Evolutionary conservation across 2,797 vertebrate species (phyloP).

Genomic region (Amblyraja radiata): DNA sequence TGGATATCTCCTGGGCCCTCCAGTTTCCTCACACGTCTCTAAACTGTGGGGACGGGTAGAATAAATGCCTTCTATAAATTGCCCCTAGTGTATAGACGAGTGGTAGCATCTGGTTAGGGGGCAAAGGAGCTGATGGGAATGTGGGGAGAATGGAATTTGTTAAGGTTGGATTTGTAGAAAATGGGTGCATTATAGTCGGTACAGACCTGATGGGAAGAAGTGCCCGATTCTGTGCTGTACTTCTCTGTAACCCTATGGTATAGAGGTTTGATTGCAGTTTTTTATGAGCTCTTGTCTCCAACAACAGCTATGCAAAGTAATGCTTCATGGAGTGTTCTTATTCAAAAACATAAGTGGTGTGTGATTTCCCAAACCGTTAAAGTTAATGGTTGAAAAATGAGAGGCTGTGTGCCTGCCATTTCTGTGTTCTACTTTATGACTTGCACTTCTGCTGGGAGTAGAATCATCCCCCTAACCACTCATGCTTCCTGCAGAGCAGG

Average conservation of each 20-base stretch:
- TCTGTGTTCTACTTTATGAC: not conserved
- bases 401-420: not conserved
- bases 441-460: not conserved
- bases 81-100: no score
- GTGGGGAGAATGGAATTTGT: no score
- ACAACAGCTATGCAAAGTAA: not conserved
- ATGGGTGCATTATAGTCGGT: no score
- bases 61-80: no score
- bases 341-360: not conserved
- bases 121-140: no score
- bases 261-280: not conserved
- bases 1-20: no score
- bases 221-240: no score
- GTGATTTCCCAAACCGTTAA: not conserved
- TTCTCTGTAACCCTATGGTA: not conserved
- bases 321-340: not conserved
- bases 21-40: no score
- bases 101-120: no score
- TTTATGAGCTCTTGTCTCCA: not conserved
- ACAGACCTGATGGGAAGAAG: no score
- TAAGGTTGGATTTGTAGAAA: no score
- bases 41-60: no score
- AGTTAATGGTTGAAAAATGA: not conserved
- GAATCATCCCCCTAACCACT: not conserved
- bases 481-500: not conserved